A percentile compares a stretch with the other conserved stretches of the same genome.
Evolutionary conservation across 2,888 invertebrate genomes (phyloP).

Genomic region (Sarcophaga carnaria): DNA sequence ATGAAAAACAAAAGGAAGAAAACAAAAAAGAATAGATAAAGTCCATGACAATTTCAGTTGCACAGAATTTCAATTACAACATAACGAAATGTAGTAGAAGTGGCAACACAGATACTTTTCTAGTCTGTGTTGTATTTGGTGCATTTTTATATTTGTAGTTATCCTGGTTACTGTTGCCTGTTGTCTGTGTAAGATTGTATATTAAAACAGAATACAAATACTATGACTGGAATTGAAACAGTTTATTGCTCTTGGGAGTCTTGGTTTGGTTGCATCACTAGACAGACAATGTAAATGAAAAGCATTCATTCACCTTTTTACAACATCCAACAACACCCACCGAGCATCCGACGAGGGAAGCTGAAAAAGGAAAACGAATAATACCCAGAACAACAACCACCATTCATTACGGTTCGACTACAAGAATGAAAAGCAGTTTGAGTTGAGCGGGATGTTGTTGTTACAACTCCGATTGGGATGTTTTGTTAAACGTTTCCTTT

Average conservation of each 20-base stretch:
- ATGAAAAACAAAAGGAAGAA: background rate
- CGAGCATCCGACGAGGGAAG: background rate
- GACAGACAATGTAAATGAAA: conserved; percentile 27
- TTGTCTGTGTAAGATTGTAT: conserved; percentile 13
- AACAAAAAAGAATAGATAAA: background rate
- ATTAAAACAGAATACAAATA: conserved; percentile 8
- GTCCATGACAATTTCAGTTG: conserved; percentile 49
- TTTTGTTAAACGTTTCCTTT: background rate
- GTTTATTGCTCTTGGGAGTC: conserved; percentile 62
- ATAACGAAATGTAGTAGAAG: conserved; percentile 20
- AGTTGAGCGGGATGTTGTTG: background rate
- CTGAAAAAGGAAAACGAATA: background rate
- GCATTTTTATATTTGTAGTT: conserved; percentile 24
- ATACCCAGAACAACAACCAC: background rate
- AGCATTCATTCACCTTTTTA: conserved; percentile 21
- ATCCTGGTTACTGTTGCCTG: conserved; percentile 19
- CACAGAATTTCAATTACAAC: conserved; percentile 24
- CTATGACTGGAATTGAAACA: conserved; percentile 20
- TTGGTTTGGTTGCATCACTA: conserved; percentile 22
- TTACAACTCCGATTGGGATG: background rate
- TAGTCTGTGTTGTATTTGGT: background rate
- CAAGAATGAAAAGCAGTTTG: background rate
- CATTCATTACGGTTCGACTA: background rate
- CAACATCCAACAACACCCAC: background rate
- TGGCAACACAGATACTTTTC: background rate